Percentiles rank a stretch among this genome's conserved stretches.
These are phyloP conservation scores for Bovichtus variegatus DNA, from an alignment of 2,797 vertebrate genomes.

Conservation along the genomic window DNA sequence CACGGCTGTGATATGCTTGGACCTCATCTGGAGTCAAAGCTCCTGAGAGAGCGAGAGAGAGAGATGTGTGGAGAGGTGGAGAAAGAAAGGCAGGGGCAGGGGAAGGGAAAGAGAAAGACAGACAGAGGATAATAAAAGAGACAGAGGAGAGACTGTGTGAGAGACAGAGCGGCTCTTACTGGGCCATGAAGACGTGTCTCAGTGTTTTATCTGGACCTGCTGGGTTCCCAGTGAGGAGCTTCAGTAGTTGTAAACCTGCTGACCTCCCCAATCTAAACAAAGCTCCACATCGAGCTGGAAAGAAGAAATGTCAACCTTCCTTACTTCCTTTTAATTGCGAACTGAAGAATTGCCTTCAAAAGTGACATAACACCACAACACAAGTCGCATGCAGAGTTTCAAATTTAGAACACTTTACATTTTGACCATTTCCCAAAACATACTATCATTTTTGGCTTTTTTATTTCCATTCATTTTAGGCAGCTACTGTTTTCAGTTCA, in stretches of 20 bases:
- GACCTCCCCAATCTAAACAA: constrained; percentile 70
- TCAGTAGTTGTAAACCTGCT: constrained; percentile 68
- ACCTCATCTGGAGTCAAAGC: constrained; percentile 58
- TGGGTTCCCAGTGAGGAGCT: constrained; percentile 57
- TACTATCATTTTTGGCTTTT: neutral
- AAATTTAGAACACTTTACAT: neutral
- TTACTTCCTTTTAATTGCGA: constrained; percentile 21
- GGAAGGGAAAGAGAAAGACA: constrained; percentile 54
- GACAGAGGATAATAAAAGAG: constrained; percentile 66
- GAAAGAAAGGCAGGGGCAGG: constrained; percentile 45
- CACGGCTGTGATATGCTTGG: constrained; percentile 80
- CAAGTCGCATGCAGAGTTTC: neutral
- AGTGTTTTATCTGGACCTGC: constrained; percentile 76
- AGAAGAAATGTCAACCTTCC: constrained; percentile 19
- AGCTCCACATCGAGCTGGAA: constrained; percentile 38
- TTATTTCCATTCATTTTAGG: neutral
- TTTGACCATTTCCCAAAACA: neutral
- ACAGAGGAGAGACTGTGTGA: constrained; percentile 61
- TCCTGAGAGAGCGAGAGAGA: constrained; percentile 62
- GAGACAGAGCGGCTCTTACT: constrained; percentile 54
- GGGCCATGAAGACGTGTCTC: constrained; percentile 62
- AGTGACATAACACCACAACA: neutral
- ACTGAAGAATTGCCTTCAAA: constrained; percentile 15
- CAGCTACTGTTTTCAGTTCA: neutral
- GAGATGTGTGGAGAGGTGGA: constrained; percentile 62